These are phyloP conservation scores for Melanaphis sacchari DNA, from an alignment of 1,140 invertebrate genomes.

Conservation along the genomic window DNA sequence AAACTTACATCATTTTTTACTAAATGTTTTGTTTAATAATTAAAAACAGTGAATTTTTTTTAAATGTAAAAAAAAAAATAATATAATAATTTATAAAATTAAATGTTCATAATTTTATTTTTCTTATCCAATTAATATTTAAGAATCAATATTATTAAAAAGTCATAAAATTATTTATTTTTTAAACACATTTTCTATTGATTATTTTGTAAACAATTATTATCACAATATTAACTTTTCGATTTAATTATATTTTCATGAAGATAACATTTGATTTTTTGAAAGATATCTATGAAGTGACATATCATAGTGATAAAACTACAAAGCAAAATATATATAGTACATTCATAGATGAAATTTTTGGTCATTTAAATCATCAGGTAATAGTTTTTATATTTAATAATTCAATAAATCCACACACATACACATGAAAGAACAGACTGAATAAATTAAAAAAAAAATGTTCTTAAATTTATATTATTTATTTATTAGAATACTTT, in stretches of 20 bases:
- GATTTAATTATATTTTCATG: conserved; percentile 11
- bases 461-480: background rate
- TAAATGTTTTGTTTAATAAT: no score
- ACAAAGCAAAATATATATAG: conserved; percentile 39
- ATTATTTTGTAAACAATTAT: background rate
- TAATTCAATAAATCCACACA: background rate
- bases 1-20: no score
- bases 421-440: background rate
- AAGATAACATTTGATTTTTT: background rate
- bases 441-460: background rate
- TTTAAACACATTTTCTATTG: background rate
- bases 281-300: conserved; percentile 44
- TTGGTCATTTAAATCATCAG: conserved; percentile 30
- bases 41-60: no score
- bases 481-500: background rate
- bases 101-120: background rate
- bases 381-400: background rate
- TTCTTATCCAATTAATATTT: background rate
- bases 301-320: conserved; percentile 34
- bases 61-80: no score
- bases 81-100: background rate
- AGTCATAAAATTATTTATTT: background rate
- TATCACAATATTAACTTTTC: background rate
- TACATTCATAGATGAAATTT: conserved; percentile 38
- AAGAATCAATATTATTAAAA: background rate